Evolutionary conservation across 2,797 vertebrate species (phyloP).

Genomic region (Peromyscus melanophrys): DNA sequence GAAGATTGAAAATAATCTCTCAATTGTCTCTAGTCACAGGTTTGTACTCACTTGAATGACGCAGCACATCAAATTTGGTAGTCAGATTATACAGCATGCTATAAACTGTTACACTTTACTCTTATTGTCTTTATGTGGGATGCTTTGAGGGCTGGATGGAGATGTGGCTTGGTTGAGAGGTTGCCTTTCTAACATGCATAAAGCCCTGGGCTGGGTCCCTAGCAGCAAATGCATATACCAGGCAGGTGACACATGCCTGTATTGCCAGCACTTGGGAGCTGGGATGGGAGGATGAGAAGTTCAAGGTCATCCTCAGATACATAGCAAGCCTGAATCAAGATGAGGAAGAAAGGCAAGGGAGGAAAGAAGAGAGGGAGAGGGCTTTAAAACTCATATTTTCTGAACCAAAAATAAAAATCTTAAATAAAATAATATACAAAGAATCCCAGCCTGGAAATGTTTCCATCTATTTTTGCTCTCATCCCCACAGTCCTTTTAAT

Average conservation of each 20-base stretch:
- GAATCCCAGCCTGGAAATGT: not conserved
- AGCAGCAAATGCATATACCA: not conserved
- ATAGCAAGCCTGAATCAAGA: not conserved
- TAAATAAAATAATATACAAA: constrained; percentile 49
- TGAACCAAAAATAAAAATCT: not conserved
- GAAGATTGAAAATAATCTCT: constrained; percentile 18
- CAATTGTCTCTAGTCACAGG: not conserved
- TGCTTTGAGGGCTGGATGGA: not conserved
- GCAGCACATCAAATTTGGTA: not conserved
- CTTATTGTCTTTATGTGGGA: not conserved
- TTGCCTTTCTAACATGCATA: not conserved
- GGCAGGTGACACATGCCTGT: not conserved
- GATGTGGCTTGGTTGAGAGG: not conserved
- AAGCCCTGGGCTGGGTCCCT: not conserved
- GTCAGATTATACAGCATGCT: not conserved
- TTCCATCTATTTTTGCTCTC: not conserved
- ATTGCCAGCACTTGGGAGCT: not conserved
- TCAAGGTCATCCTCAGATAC: not conserved
- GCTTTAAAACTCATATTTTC: not conserved
- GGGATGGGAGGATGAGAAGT: not conserved
- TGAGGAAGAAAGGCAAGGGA: not conserved
- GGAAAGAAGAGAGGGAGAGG: not conserved
- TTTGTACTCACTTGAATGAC: not conserved
- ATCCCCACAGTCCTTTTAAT: not conserved
- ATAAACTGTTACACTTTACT: not conserved